Conservation (phyloP, 2,888 invertebrate species). For the Chromoteleia sp. region DNA sequence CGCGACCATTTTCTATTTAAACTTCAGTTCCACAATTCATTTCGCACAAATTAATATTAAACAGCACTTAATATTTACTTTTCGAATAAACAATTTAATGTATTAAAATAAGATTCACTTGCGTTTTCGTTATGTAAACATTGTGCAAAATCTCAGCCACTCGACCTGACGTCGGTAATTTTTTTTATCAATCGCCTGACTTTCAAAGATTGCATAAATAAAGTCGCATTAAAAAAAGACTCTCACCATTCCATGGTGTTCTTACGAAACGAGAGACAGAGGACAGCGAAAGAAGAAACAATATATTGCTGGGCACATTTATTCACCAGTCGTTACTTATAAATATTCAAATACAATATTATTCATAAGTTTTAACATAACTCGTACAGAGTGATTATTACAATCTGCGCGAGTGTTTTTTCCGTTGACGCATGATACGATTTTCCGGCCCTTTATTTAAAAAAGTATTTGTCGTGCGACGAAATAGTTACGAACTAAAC, state of each 20-base stretch:
- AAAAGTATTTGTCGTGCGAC: slow-evolving; percentile 62
- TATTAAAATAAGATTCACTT: slow-evolving; percentile 49
- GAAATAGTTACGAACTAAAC: slow-evolving; percentile 50
- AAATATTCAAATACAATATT: slow-evolving; percentile 78
- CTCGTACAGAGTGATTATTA: slow-evolving; percentile 69
- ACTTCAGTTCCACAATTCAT: slow-evolving; percentile 17
- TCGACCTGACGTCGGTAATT: slow-evolving; percentile 17
- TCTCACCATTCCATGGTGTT: no score
- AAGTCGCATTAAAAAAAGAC: not conserved
- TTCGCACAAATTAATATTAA: slow-evolving; percentile 45
- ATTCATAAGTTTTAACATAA: slow-evolving; percentile 73
- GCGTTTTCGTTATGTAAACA: slow-evolving; percentile 20
- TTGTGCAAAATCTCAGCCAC: slow-evolving; percentile 22
- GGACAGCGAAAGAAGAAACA: slow-evolving; percentile 38
- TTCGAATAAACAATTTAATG: slow-evolving; percentile 39
- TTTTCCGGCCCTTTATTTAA: slow-evolving; percentile 65
- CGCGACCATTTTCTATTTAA: slow-evolving; percentile 10
- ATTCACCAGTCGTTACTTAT: slow-evolving; percentile 79
- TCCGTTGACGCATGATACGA: slow-evolving; percentile 58
- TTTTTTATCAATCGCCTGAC: slow-evolving; percentile 18
- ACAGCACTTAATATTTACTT: slow-evolving; percentile 44
- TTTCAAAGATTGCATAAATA: slow-evolving; percentile 25
- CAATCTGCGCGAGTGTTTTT: slow-evolving; percentile 65
- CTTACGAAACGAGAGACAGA: not conserved
- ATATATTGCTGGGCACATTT: slow-evolving; percentile 79